phyloP scores from a whole-genome alignment of 2,797 vertebrate genomes.

The Brachyalestes nurse region DNA sequence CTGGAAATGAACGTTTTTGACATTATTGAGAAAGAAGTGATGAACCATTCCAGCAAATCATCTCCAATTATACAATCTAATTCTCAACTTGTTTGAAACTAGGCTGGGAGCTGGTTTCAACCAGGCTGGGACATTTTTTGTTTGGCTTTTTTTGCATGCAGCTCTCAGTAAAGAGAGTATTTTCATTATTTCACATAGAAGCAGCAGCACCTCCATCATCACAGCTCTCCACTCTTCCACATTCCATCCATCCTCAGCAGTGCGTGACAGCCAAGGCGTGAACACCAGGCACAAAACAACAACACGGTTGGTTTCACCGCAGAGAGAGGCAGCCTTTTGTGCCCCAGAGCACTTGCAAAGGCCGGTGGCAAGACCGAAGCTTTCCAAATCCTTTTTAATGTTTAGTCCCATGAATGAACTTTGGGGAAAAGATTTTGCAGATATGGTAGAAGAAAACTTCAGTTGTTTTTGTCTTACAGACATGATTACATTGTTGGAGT shows the following conservation, averaged over 20 bases:
- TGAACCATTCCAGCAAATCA: background rate
- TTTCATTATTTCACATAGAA: constrained; percentile 40
- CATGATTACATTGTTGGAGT: background rate
- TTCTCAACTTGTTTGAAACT: background rate
- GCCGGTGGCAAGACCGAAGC: background rate
- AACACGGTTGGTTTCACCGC: constrained; percentile 44
- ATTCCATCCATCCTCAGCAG: constrained; percentile 49
- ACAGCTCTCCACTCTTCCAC: constrained; percentile 53
- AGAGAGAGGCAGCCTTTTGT: constrained; percentile 34
- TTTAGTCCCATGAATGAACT: constrained; percentile 18
- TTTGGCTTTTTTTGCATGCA: background rate
- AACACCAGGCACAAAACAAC: constrained; percentile 53
- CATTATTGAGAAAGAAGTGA: background rate
- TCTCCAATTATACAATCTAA: background rate
- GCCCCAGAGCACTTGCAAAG: constrained; percentile 28
- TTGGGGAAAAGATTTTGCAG: constrained; percentile 23
- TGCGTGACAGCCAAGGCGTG: constrained; percentile 57
- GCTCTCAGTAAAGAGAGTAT: constrained; percentile 4
- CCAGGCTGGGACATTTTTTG: background rate
- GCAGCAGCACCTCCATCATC: constrained; percentile 56
- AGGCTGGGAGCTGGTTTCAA: background rate
- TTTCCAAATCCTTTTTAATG: constrained; percentile 27
- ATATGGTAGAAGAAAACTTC: background rate
- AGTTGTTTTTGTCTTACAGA: background rate
- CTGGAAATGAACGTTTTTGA: background rate